Base-by-base conservation (phyloP, 2,113 vertebrate species). In the Pedetes capensis region DNA sequence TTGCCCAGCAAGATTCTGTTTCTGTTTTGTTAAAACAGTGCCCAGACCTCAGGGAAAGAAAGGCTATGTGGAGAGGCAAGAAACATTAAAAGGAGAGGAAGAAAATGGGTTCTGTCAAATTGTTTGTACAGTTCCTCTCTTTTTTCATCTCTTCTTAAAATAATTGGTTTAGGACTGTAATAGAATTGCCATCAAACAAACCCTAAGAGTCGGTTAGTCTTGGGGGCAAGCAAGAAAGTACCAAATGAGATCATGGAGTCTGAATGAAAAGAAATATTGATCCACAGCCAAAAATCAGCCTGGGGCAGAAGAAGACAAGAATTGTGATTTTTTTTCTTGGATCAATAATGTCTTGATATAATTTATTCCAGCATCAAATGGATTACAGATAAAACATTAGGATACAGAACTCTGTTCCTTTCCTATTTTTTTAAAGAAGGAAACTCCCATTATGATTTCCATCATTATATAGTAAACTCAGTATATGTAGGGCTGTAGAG, bases 111-210 rank as follows among this genome's bases (percentile, higher is more conserved):
- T 94, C 64, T 96, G 83, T 87, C 83, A 51, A 82, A 37, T 89
- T 92, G 66, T 93, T 91, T 75, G 89, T 89, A 87, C 49, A 76
- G 66, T 85, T 80, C 23, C 59, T 96, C 79, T 96, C 32, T 49
- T 86, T 86, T 88, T 79, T 88, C 72, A 53, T 91, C 64, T 96
- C 69, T 92, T 93, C 90, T 95, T 96, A 94, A 95, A 96, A 95
- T 96, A 94, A 97, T 94, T 95, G 91, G 64, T 72, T 95, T 93
- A 75, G 71, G 49, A 39, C 83, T 66, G 2, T 96, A 96, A 96
- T 78, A 96, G 96, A 96, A 97, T 95, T 87, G 23, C 59, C 29
- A 3, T 94, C 91, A 95, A 88, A 95, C 59, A 91, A 85, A 85
- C 57, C 76, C 86, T n/a, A n/a, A 74, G 75, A 89, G 51, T 92